phyloP scores from a whole-genome alignment of 2,797 vertebrate genomes.

The Sciurus carolinensis region DNA sequence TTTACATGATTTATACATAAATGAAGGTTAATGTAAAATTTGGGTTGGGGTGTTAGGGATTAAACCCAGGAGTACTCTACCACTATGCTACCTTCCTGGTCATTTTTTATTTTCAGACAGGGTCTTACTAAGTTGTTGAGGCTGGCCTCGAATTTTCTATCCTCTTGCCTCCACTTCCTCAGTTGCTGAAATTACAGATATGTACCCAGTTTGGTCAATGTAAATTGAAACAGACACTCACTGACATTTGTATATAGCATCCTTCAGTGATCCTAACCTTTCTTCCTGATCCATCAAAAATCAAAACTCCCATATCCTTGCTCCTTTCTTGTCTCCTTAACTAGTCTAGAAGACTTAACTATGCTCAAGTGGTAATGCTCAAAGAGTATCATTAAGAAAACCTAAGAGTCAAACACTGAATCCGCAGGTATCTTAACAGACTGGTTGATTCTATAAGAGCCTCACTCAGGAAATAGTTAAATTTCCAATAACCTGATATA shows the following conservation, averaged over 20 bases:
- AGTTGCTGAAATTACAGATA: too few relatives aligned
- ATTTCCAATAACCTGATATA: neutral
- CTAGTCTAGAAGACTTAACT: neutral
- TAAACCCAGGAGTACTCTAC: too few relatives aligned
- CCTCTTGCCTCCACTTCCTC: too few relatives aligned
- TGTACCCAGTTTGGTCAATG: too few relatives aligned
- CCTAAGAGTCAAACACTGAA: neutral
- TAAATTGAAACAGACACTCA: neutral
- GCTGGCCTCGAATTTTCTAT: too few relatives aligned
- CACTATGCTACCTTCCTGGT: too few relatives aligned
- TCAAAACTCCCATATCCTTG: neutral
- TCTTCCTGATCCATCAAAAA: conserved; percentile 9
- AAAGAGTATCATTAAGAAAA: neutral
- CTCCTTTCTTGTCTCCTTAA: neutral
- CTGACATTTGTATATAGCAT: neutral
- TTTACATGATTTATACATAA: neutral
- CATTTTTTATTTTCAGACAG: too few relatives aligned
- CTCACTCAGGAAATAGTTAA: neutral
- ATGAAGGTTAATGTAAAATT: neutral
- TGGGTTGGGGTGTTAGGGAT: too few relatives aligned
- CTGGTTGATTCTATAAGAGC: neutral
- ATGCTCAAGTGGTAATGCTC: neutral
- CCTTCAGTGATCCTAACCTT: neutral
- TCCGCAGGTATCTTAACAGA: neutral
- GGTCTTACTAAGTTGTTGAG: too few relatives aligned